A percentile compares a stretch with the other conserved stretches of the same genome.
phyloP scores from a whole-genome alignment of 2,888 invertebrate species.

The Sialis lutaria region DNA sequence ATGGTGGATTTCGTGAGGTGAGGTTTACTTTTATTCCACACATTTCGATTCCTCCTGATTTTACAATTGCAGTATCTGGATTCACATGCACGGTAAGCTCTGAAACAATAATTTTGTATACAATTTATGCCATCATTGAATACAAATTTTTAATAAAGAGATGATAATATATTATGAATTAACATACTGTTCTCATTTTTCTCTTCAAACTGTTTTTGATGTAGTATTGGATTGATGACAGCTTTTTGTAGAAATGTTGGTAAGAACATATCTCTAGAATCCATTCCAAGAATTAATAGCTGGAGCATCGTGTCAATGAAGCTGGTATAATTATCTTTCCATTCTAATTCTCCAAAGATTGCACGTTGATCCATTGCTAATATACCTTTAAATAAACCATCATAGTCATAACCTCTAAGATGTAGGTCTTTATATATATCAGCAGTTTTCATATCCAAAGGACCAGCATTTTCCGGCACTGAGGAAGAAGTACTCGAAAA shows the following conservation, averaged over 20 bases:
- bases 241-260: constrained; percentile 38
- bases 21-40: constrained; percentile 39
- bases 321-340: constrained; percentile 48
- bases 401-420: constrained; percentile 35
- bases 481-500: constrained; percentile 30
- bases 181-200: constrained; percentile 3
- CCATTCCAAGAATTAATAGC: constrained; percentile 29
- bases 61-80: constrained; percentile 22
- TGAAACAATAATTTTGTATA: constrained; percentile 14
- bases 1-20: constrained; percentile 7
- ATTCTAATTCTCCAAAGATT: constrained; percentile 23
- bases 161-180: not conserved
- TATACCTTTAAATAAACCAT: constrained; percentile 31
- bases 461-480: constrained; percentile 5
- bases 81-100: constrained; percentile 23
- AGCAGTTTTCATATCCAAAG: constrained; percentile 2
- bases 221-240: constrained; percentile 31
- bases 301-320: constrained; percentile 56
- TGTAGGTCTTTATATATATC: constrained; percentile 30
- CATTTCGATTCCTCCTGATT: constrained; percentile 39
- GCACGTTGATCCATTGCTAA: constrained; percentile 26
- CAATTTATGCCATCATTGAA: no score
- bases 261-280: constrained; percentile 29
- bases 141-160: no score
- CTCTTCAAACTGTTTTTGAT: constrained; percentile 14